Conservation (phyloP, 2,797 vertebrate species). For the Danio aesculapii region DNA sequence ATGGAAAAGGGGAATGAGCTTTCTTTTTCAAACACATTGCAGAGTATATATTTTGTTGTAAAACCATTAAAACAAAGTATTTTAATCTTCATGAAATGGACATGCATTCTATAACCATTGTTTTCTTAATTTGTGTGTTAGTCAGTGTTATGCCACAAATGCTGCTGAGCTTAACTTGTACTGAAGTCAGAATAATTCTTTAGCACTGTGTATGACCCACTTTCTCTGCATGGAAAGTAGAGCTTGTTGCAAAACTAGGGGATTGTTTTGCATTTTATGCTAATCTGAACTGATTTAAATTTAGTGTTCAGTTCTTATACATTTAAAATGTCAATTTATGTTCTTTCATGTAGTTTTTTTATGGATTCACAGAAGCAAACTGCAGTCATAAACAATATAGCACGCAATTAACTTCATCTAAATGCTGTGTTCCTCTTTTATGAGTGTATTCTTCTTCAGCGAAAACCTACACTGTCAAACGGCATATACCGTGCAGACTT, state of each 20-base stretch:
- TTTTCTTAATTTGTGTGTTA: not conserved
- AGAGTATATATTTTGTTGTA: not conserved
- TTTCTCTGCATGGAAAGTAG: constrained; percentile 11
- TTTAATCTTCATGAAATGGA: too few relatives aligned
- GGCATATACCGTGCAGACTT: constrained; percentile 43
- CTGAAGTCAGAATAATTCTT: constrained; percentile 11
- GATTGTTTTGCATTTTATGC: not conserved
- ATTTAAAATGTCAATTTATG: too few relatives aligned
- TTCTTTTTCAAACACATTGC: not conserved
- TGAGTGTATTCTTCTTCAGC: constrained; percentile 5
- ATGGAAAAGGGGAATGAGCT: not conserved
- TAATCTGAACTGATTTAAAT: not conserved
- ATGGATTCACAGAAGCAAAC: not conserved
- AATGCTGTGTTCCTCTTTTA: not conserved
- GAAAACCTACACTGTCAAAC: constrained; percentile 20
- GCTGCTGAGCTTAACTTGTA: constrained; percentile 19
- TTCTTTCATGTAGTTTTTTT: too few relatives aligned
- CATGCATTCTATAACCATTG: not conserved
- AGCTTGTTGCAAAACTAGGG: not conserved
- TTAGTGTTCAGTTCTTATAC: not conserved
- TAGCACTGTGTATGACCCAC: constrained; percentile 20
- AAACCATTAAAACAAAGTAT: not conserved
- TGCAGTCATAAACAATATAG: not conserved
- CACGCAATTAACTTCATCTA: not conserved
- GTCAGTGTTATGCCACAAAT: constrained; percentile 5